A percentile compares a stretch with the other conserved stretches of the same genome.
These are phyloP conservation scores for Pipistrellus pygmaeus DNA, from an alignment of 2,797 vertebrate species.

Conservation along the genomic window DNA sequence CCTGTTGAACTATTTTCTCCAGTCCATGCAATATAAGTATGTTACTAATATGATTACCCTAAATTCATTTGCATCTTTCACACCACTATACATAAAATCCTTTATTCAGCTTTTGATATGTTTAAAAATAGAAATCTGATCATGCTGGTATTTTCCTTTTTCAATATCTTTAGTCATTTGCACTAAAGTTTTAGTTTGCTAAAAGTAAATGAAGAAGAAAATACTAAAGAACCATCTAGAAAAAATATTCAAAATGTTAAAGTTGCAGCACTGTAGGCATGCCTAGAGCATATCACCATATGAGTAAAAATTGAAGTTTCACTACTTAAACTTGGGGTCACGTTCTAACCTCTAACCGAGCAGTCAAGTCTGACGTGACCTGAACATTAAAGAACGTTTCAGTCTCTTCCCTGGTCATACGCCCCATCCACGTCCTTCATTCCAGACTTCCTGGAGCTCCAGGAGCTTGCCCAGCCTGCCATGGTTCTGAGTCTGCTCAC, in stretches of 20 bases:
- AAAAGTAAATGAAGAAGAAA: neutral
- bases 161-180: neutral
- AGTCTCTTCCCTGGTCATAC: neutral
- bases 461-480: neutral
- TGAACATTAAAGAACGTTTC: neutral
- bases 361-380: neutral
- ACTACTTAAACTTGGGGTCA: neutral
- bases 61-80: conserved; percentile 34
- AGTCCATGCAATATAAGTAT: conserved; percentile 26
- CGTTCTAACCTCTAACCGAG: neutral
- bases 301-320: neutral
- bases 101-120: neutral
- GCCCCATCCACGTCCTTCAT: neutral
- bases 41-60: conserved; percentile 33
- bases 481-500: neutral
- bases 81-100: neutral
- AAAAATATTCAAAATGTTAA: neutral
- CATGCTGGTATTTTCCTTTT: neutral
- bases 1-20: conserved; percentile 43
- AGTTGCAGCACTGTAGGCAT: neutral
- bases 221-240: neutral
- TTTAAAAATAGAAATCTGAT: conserved; percentile 19
- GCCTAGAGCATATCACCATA: neutral
- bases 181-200: neutral
- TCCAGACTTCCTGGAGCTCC: neutral